phyloP scores from a whole-genome alignment of 1,140 invertebrate genomes.

The Ostrea edulis region DNA sequence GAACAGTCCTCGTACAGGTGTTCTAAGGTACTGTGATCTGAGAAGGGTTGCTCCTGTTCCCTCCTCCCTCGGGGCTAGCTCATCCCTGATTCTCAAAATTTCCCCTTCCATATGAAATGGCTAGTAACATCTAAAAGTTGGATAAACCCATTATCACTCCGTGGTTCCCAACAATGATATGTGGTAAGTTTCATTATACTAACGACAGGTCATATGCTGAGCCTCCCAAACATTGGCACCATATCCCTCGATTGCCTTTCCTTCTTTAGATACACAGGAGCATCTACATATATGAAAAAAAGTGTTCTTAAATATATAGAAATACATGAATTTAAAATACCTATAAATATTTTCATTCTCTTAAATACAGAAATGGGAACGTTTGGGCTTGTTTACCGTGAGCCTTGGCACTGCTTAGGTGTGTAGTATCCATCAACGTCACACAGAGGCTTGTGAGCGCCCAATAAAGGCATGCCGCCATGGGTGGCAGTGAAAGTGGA shows the following conservation, averaged over 20 bases:
- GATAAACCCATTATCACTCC: no score
- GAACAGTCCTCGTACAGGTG: no score
- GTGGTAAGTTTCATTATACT: not conserved
- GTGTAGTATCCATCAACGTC: conserved; percentile 48
- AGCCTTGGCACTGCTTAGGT: conserved; percentile 55
- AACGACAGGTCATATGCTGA: conserved; percentile 50
- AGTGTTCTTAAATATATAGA: not conserved
- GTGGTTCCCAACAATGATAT: no score
- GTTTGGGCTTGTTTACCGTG: conserved; percentile 40
- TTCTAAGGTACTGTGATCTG: no score
- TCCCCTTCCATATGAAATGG: no score
- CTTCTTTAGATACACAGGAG: conserved; percentile 49
- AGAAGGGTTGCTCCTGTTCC: no score
- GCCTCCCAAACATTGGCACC: conserved; percentile 47
- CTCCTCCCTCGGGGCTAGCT: no score
- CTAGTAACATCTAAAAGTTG: no score
- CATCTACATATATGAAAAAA: conserved; percentile 36
- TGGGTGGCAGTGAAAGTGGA: conserved; percentile 5
- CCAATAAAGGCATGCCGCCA: not conserved
- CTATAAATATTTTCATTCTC: not conserved
- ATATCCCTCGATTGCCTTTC: conserved; percentile 42
- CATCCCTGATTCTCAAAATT: no score
- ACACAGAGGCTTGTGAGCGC: conserved; percentile 44
- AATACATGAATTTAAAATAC: no score
- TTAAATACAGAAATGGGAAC: not conserved